Evolutionary conservation across 1,140 invertebrate species (phyloP), one percentile per base, ranked within the genome.

Genomic region (Pemphigus obesinymphae): DNA sequence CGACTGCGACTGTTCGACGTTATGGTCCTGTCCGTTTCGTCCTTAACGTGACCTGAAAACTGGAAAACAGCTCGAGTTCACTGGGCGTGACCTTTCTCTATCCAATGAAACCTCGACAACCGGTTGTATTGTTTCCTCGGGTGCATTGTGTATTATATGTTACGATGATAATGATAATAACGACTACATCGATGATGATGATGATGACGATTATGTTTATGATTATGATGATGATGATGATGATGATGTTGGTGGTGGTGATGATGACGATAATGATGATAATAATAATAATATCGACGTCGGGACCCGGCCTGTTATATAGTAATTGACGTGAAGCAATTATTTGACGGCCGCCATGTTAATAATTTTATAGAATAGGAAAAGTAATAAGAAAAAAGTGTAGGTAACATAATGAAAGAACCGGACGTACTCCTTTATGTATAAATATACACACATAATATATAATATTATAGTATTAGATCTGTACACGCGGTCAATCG

Each of bases 41-140:
- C 72, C 48, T 75, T 75, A 55, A 50, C 17, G 8, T 31, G 17
- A 53, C 26, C 29, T 31, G 72, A 75, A 75, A 75, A 61, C 55
- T 80, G 55, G 34, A 40, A 78, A 58, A 78, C 73, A 3, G 45
- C 53, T 78, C 37, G n/a, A 73, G 76, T 61, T 80, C 55, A 80
- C 58, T 80, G 76, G 76, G 76, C 76, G 76, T 80, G 29, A 63
- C 76, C 76, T 55, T 26, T 29, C 15, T 26, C 23, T 15, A 63
- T 63, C 76, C 76, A 80, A 80, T 80, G 55, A 80, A 73, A 61
- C 76, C 17, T 55, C 53, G 23, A 34, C 53, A 80, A 80, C 76
- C 76, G 76, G 76, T 80, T 80, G 76, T 50, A 80, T 63, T 80
- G 76, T 80, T 80, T 80, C 55, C 76, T 80, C 55, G 55, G 76